phyloP scores from a whole-genome alignment of 2,888 invertebrate genomes.

The Chydorus sphaericus region DNA sequence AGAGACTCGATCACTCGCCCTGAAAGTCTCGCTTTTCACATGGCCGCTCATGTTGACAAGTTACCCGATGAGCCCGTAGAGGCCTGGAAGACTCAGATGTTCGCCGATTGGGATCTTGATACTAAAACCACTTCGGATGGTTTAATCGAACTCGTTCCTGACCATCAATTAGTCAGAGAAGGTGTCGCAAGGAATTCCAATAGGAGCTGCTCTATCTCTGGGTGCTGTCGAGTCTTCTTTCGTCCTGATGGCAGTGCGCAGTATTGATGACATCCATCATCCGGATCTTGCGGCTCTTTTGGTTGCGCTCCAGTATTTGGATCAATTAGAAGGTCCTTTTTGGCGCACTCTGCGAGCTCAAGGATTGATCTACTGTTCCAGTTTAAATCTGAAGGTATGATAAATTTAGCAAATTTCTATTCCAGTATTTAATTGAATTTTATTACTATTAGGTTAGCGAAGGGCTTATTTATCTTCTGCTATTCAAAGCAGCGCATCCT shows the following conservation, averaged over 20 bases:
- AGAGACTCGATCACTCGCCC: constrained; percentile 42
- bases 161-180: not conserved
- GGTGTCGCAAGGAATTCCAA: not conserved
- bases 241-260: constrained; percentile 48
- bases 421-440: too few relatives aligned
- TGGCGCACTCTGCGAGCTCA: constrained; percentile 75
- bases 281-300: constrained; percentile 54
- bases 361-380: constrained; percentile 62
- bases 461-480: constrained; percentile 52
- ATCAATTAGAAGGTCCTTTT: constrained; percentile 76
- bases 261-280: constrained; percentile 45
- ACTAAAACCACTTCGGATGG: not conserved
- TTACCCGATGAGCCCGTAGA: constrained; percentile 26
- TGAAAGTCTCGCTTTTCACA: constrained; percentile 48
- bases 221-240: constrained; percentile 68
- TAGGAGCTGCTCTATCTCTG: constrained; percentile 55
- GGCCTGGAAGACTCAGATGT: not conserved
- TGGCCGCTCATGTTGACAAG: constrained; percentile 52
- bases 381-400: constrained; percentile 41
- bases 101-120: not conserved
- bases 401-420: too few relatives aligned
- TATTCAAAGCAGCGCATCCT: constrained; percentile 63
- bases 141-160: not conserved
- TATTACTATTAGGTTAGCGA: too few relatives aligned
- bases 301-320: constrained; percentile 71